Evolutionary conservation across 2,113 vertebrate genomes (phyloP).

Genomic region (Pollachius pollachius): DNA sequence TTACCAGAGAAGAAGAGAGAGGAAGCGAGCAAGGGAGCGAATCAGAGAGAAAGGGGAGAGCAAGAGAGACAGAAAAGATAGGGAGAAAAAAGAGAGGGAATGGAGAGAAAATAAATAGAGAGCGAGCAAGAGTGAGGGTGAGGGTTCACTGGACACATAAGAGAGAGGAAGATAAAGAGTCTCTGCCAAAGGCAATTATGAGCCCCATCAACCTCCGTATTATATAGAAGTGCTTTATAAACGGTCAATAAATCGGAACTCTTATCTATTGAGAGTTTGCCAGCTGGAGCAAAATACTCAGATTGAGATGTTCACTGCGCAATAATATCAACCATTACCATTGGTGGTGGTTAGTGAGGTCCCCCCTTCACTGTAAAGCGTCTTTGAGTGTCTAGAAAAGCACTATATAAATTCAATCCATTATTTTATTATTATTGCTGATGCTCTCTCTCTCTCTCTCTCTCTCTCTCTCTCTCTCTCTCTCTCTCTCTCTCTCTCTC

Average conservation of each 20-base stretch:
- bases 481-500: background rate
- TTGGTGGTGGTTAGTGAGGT: too few relatives aligned
- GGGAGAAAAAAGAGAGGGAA: slow-evolving; percentile 26
- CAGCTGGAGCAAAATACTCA: slow-evolving; percentile 17
- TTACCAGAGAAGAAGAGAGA: background rate
- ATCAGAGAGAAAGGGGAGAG: background rate
- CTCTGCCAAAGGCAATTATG: slow-evolving; percentile 25
- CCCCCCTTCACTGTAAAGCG: too few relatives aligned
- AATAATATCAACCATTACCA: slow-evolving; percentile 51
- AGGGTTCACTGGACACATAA: too few relatives aligned
- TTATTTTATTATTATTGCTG: too few relatives aligned
- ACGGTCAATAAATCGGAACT: slow-evolving; percentile 32
- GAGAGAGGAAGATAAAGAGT: background rate
- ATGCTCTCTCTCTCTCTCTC: background rate
- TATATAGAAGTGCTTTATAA: slow-evolving; percentile 18
- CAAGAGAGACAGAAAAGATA: background rate
- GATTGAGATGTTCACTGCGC: slow-evolving; percentile 48
- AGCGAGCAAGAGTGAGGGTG: background rate
- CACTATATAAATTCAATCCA: too few relatives aligned
- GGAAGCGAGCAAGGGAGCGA: background rate
- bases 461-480: background rate
- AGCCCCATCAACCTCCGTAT: slow-evolving; percentile 34
- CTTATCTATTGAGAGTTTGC: slow-evolving; percentile 37
- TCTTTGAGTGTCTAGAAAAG: too few relatives aligned
- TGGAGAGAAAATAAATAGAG: slow-evolving; percentile 24